These are phyloP conservation scores for Eupithecia subfuscata DNA, from an alignment of 2,888 invertebrate species.

Conservation along the genomic window DNA sequence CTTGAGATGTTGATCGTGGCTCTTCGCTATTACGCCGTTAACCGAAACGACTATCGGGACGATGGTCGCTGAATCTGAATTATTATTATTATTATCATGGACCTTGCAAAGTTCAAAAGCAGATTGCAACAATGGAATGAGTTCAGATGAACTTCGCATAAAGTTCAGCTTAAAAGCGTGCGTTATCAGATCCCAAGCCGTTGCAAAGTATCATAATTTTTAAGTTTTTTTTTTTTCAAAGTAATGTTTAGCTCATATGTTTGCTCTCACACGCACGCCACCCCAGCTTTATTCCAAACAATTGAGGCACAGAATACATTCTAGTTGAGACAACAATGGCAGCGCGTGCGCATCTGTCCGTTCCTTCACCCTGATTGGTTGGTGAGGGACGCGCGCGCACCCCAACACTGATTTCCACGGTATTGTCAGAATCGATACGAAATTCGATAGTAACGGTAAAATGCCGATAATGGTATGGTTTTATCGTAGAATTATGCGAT, in stretches of 20 bases:
- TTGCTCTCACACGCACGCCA: slow-evolving; percentile 69
- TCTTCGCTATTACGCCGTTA: too few relatives aligned
- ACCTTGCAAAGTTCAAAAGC: slow-evolving; percentile 1
- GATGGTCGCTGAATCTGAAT: too few relatives aligned
- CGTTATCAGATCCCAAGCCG: slow-evolving; percentile 25
- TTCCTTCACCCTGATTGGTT: slow-evolving; percentile 61
- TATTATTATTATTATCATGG: too few relatives aligned
- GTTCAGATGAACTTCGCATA: slow-evolving; percentile 4
- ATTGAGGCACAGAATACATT: slow-evolving; percentile 47
- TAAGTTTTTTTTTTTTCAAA: slow-evolving; percentile 56
- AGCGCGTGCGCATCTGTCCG: slow-evolving; percentile 76
- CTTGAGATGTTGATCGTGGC: too few relatives aligned
- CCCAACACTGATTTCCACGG: slow-evolving; percentile 76
- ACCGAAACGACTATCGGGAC: too few relatives aligned
- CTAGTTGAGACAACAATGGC: slow-evolving; percentile 64
- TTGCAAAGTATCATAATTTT: slow-evolving; percentile 49
- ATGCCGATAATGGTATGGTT: slow-evolving; percentile 46
- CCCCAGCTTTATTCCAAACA: slow-evolving; percentile 69
- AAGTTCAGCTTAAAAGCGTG: background rate
- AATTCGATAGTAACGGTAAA: slow-evolving; percentile 70
- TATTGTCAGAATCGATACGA: slow-evolving; percentile 73
- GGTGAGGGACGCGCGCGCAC: slow-evolving; percentile 60
- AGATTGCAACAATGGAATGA: background rate
- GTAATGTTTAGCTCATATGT: slow-evolving; percentile 68
- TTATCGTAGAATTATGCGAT: slow-evolving; percentile 43